phyloP scores from a whole-genome alignment of 2,888 invertebrate genomes.

The Xanthorhoe spadicearia region DNA sequence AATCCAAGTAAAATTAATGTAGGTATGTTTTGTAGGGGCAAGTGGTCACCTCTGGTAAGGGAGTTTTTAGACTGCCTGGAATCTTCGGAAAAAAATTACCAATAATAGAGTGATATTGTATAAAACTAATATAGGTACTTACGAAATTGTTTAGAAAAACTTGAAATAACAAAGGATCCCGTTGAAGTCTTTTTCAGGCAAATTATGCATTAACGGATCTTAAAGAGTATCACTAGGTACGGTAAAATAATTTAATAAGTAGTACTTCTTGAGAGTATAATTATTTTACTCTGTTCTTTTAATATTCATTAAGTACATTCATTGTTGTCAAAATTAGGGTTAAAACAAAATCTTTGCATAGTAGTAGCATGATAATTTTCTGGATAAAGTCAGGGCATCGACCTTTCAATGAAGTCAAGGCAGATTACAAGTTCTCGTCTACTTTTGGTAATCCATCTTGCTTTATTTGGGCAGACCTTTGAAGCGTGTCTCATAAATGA shows the following conservation, averaged over 20 bases:
- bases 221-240: neutral
- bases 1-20: too few relatives aligned
- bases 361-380: slow-evolving; percentile 3
- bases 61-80: too few relatives aligned
- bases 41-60: too few relatives aligned
- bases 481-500: slow-evolving; percentile 58
- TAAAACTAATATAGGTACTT: too few relatives aligned
- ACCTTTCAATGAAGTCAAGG: slow-evolving; percentile 59
- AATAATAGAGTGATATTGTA: too few relatives aligned
- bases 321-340: too few relatives aligned
- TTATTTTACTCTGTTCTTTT: neutral
- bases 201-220: neutral
- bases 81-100: too few relatives aligned
- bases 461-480: slow-evolving; percentile 70
- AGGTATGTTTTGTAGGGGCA: too few relatives aligned
- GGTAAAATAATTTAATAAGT: neutral
- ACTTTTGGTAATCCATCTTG: slow-evolving; percentile 63
- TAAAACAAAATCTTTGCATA: neutral
- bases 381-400: slow-evolving; percentile 36
- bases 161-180: slow-evolving; percentile 7
- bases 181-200: slow-evolving; percentile 32
- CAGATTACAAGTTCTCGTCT: slow-evolving; percentile 50
- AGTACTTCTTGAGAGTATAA: neutral
- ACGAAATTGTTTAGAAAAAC: neutral
- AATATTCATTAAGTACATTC: neutral